Conservation (phyloP, 2,797 vertebrate species). For the Choloepus didactylus region DNA sequence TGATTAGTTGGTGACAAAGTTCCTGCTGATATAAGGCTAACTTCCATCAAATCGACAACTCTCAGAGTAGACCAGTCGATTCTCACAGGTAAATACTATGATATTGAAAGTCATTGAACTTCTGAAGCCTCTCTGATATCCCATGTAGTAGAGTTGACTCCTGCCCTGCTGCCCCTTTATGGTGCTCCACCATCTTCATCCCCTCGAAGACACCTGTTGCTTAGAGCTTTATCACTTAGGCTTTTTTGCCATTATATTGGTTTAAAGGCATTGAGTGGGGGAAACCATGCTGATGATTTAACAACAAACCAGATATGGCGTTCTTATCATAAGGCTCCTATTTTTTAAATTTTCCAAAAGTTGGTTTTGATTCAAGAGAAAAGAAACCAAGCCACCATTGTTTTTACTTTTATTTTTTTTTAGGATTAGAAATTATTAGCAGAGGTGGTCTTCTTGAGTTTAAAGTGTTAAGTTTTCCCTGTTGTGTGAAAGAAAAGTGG, state of each 20-base stretch:
- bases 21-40: constrained; percentile 98
- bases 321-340: background rate
- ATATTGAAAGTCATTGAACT: background rate
- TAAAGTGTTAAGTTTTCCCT: background rate
- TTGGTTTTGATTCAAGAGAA: background rate
- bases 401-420: background rate
- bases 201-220: constrained; percentile 11
- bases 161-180: background rate
- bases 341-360: constrained; percentile 47
- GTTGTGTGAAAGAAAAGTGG: background rate
- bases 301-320: background rate
- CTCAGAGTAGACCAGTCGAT: constrained; percentile 99
- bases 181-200: background rate
- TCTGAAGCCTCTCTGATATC: background rate
- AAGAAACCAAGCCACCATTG: background rate
- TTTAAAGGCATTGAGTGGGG: background rate
- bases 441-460: background rate
- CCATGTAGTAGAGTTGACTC: background rate
- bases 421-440: background rate
- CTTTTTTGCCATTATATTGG: background rate
- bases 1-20: constrained; percentile 98
- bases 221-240: background rate
- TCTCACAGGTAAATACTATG: constrained; percentile 93
- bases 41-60: constrained; percentile 98
- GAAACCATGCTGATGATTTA: background rate